Conservation (phyloP, 2,797 vertebrate species). For the Enoplosus armatus region DNA sequence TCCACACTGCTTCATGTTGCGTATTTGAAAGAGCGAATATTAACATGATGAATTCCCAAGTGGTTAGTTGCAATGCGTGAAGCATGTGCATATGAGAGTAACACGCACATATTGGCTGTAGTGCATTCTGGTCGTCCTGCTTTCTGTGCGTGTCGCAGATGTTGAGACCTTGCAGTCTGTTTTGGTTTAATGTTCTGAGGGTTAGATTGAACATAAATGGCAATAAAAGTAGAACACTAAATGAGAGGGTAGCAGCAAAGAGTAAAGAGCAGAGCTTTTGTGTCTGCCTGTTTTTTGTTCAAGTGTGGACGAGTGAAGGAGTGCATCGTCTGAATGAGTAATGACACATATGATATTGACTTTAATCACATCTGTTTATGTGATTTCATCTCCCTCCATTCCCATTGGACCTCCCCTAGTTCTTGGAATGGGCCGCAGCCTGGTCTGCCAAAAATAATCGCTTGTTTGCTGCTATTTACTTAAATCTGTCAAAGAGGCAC, state of each 20-base stretch:
- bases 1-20: conserved; percentile 54
- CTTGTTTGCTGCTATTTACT: conserved; percentile 87
- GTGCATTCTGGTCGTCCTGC: not conserved
- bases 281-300: conserved; percentile 55
- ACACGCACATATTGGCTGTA: conserved; percentile 14
- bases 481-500: conserved; percentile 85
- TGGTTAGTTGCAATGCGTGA: conserved; percentile 24
- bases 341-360: conserved; percentile 84
- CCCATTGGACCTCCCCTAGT: conserved; percentile 80
- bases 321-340: conserved; percentile 73
- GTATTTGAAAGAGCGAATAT: conserved; percentile 50
- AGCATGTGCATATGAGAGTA: conserved; percentile 5
- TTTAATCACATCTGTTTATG: conserved; percentile 86
- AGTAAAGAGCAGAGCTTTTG: conserved; percentile 36
- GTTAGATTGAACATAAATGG: conserved; percentile 17
- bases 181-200: conserved; percentile 6
- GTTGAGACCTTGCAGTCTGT: conserved; percentile 25
- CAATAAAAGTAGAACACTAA: conserved; percentile 8
- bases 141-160: conserved; percentile 29
- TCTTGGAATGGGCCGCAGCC: conserved; percentile 79
- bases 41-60: conserved; percentile 50
- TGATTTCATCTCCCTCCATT: conserved; percentile 81
- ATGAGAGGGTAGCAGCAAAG: conserved; percentile 29
- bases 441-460: conserved; percentile 83
- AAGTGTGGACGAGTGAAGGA: conserved; percentile 57